phyloP scores from a whole-genome alignment of 1,140 invertebrate genomes.

The Magallana ariakensis region DNA sequence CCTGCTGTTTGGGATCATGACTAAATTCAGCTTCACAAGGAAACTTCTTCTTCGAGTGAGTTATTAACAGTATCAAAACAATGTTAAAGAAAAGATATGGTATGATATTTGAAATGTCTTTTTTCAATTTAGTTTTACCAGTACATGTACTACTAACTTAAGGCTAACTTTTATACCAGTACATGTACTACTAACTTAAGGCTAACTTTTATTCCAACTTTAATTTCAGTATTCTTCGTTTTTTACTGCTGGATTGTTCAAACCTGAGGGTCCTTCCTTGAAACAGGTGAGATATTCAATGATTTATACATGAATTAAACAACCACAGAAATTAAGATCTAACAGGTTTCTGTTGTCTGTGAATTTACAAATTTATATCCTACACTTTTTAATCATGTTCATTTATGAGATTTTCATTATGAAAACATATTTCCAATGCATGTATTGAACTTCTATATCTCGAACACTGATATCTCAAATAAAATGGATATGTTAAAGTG shows the following conservation, averaged over 20 bases:
- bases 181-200: not conserved
- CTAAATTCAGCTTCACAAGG: slow-evolving; percentile 84
- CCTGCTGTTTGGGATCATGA: slow-evolving; percentile 84
- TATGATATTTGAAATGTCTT: no score
- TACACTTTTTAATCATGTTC: no score
- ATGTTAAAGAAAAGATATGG: not conserved
- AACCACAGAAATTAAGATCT: no score
- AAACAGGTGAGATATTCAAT: slow-evolving; percentile 77
- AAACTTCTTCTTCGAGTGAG: slow-evolving; percentile 84
- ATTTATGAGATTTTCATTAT: no score
- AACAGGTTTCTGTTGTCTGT: no score
- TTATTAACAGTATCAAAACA: not conserved
- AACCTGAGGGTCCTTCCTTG: slow-evolving; percentile 85
- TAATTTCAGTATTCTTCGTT: slow-evolving; percentile 85
- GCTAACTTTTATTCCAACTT: slow-evolving; percentile 7
- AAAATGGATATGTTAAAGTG: no score
- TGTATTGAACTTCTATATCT: no score
- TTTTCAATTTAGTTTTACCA: no score
- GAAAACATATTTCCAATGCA: no score
- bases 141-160: not conserved
- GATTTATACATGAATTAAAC: no score
- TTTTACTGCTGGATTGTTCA: slow-evolving; percentile 87
- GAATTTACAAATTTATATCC: no score
- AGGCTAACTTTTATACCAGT: not conserved
- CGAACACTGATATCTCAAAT: no score